Evolutionary conservation across 2,797 vertebrate genomes (phyloP).

Genomic region (Jordanella pulchra): DNA sequence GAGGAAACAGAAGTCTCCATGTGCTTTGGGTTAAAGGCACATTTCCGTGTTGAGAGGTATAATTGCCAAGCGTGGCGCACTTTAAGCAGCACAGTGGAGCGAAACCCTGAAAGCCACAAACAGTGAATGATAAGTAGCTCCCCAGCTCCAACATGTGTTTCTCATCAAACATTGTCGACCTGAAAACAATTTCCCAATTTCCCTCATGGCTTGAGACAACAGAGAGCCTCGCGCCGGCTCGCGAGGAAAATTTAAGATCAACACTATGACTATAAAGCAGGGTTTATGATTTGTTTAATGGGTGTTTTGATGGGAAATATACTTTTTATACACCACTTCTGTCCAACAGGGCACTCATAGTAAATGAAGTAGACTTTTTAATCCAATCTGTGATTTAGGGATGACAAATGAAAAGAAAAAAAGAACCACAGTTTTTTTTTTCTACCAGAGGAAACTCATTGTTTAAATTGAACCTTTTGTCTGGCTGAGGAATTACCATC

Average conservation of each 20-base stretch:
- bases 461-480: conserved; percentile 51
- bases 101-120: conserved; percentile 79
- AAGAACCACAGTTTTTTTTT: conserved; percentile 40
- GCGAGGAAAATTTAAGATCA: conserved; percentile 82
- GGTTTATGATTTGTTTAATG: conserved; percentile 86
- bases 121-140: conserved; percentile 77
- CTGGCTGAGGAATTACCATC: conserved; percentile 13
- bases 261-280: conserved; percentile 74
- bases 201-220: conserved; percentile 87
- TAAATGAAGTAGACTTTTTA: conserved; percentile 79
- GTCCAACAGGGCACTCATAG: conserved; percentile 82
- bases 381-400: conserved; percentile 78
- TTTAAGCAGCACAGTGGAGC: conserved; percentile 73
- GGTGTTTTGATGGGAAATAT: conserved; percentile 84
- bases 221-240: conserved; percentile 74
- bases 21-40: conserved; percentile 88
- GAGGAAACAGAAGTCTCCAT: conserved; percentile 88
- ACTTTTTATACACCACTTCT: conserved; percentile 81
- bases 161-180: conserved; percentile 85
- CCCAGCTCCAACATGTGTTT: conserved; percentile 87
- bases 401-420: conserved; percentile 63
- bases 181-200: conserved; percentile 92
- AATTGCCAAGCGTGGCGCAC: conserved; percentile 79
- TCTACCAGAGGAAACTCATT: conserved; percentile 45
- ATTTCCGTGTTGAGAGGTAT: conserved; percentile 83